Evolutionary conservation across 2,797 vertebrate species (phyloP).

Genomic region (Acestrorhynchus altus): DNA sequence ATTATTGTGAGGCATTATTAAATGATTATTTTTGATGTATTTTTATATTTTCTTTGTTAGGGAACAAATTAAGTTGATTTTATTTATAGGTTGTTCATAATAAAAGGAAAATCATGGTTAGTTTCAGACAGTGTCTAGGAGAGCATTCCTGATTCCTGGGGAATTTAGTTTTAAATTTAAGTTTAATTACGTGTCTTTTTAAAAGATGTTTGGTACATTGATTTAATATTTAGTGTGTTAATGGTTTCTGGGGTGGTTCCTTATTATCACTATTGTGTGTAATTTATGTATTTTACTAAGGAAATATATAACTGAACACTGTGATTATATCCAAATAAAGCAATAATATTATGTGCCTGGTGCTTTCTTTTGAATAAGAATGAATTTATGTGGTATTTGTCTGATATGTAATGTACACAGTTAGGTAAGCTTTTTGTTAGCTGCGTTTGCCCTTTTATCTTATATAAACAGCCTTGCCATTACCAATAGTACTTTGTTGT

Average conservation of each 20-base stretch:
- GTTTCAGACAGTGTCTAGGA: background rate
- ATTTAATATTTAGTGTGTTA: background rate
- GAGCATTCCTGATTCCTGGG: background rate
- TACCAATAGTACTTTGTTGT: background rate
- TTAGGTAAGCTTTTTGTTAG: background rate
- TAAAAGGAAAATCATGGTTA: background rate
- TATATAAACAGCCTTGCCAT: no score
- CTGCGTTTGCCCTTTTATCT: background rate
- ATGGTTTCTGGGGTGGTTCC: background rate
- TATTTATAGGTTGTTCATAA: background rate
- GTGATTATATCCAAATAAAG: background rate
- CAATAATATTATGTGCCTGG: background rate
- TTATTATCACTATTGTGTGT: background rate
- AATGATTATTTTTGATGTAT: background rate
- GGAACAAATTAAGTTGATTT: background rate
- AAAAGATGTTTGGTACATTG: background rate
- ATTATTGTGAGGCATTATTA: background rate
- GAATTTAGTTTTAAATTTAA: background rate
- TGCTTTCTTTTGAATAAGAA: background rate
- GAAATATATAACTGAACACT: background rate
- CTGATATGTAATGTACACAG: background rate
- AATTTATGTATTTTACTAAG: background rate
- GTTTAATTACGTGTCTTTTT: background rate
- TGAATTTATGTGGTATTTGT: background rate
- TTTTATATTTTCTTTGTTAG: background rate